Conservation (phyloP, 1,140 invertebrate genomes). For the Grapholita molesta region DNA sequence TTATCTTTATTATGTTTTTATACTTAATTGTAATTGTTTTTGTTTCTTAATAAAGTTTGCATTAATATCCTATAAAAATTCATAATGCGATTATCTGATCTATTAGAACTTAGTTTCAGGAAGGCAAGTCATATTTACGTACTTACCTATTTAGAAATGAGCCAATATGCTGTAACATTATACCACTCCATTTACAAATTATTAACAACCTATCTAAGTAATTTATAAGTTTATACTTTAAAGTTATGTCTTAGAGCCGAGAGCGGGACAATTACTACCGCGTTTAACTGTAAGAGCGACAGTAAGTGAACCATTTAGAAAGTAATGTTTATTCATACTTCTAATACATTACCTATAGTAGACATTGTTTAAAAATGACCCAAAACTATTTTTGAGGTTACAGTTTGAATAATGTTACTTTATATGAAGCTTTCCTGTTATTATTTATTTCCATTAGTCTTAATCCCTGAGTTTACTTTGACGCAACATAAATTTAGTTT, state of each 20-base stretch:
- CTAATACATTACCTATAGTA: not conserved
- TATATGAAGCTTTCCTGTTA: not conserved
- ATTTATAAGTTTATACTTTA: not conserved
- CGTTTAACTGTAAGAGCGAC: not conserved
- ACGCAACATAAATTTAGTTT: not conserved
- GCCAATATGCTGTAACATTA: not conserved
- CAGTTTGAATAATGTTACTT: not conserved
- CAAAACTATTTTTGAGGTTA: not conserved
- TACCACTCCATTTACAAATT: not conserved
- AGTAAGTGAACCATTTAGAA: not conserved
- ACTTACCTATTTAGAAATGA: not conserved
- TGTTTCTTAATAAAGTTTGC: too few relatives aligned
- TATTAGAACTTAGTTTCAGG: too few relatives aligned
- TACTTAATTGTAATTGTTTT: too few relatives aligned
- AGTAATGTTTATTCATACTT: not conserved
- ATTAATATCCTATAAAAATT: too few relatives aligned
- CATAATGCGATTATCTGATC: too few relatives aligned
- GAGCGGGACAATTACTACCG: not conserved
- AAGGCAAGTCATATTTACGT: not conserved
- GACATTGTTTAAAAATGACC: not conserved
- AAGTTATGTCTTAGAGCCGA: not conserved
- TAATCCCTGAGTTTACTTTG: not conserved
- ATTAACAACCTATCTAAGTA: not conserved
- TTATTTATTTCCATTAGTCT: constrained; percentile 5
- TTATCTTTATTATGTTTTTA: too few relatives aligned